phyloP scores from a whole-genome alignment of 2,797 vertebrate genomes.

The Triplophysa bombifrons region DNA sequence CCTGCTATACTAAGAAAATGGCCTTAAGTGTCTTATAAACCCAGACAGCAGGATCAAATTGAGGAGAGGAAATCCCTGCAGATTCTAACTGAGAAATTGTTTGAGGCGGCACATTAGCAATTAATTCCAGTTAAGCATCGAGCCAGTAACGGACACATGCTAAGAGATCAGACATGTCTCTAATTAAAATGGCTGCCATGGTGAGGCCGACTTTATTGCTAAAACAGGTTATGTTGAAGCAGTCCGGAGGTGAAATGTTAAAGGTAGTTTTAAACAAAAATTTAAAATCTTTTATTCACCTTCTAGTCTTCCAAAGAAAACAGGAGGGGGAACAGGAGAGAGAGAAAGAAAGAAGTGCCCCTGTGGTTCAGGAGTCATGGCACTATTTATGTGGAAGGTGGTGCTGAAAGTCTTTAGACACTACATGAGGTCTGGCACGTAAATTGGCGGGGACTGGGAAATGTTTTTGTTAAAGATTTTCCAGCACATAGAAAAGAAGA shows the following conservation, averaged over 20 bases:
- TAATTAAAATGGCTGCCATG: constrained; percentile 68
- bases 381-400: constrained; percentile 17
- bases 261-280: not conserved
- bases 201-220: not conserved
- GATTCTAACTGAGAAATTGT: constrained; percentile 54
- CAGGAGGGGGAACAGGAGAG: not conserved
- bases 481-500: not conserved
- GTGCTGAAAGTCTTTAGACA: constrained; percentile 26
- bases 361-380: constrained; percentile 24
- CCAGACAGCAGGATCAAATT: constrained; percentile 16
- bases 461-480: constrained; percentile 1
- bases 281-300: too few relatives aligned
- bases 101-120: constrained; percentile 57
- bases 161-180: constrained; percentile 61
- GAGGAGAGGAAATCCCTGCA: constrained; percentile 8
- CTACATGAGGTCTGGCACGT: constrained; percentile 5
- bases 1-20: constrained; percentile 15
- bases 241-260: not conserved
- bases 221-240: not conserved
- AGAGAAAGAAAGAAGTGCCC: not conserved
- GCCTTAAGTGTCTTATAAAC: constrained; percentile 9
- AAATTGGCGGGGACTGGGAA: constrained; percentile 5
- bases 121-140: constrained; percentile 60
- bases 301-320: constrained; percentile 16
- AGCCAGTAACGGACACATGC: constrained; percentile 61